Conservation (phyloP, 2,888 invertebrate species). For the Rhodophaea formosa region DNA sequence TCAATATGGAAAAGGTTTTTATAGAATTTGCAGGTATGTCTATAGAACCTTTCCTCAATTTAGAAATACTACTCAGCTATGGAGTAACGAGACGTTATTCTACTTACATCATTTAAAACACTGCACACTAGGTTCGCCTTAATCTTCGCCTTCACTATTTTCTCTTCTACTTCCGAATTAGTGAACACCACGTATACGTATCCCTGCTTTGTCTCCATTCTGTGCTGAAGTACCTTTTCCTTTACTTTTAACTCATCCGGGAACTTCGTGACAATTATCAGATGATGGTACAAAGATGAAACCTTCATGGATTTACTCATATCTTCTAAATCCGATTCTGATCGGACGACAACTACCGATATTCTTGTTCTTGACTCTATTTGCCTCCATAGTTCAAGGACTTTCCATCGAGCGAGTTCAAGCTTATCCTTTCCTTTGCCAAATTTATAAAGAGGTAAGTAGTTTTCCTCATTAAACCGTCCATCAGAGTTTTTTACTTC, state of each 20-base stretch:
- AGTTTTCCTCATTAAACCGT: neutral
- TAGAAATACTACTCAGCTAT: neutral
- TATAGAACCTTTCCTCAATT: neutral
- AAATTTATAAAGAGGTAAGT: neutral
- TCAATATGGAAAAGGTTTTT: too few species aligned
- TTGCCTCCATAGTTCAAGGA: neutral
- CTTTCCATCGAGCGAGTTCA: neutral
- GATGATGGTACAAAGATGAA: neutral
- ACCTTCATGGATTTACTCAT: neutral
- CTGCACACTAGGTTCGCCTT: neutral
- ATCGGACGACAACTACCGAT: neutral
- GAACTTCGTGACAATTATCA: neutral
- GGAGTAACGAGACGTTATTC: neutral
- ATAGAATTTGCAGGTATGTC: too few species aligned
- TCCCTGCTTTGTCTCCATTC: neutral
- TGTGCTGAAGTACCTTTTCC: neutral
- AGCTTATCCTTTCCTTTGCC: slow-evolving; percentile 2
- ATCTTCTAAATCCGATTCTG: neutral
- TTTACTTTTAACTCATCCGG: neutral
- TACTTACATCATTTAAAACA: slow-evolving; percentile 7
- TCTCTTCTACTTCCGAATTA: neutral
- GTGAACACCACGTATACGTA: neutral
- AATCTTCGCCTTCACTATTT: neutral
- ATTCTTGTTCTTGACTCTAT: neutral
- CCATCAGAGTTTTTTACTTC: neutral